Percentiles rank a stretch among this genome's conserved stretches.
phyloP scores from a whole-genome alignment of 2,113 vertebrate genomes.

The Ailuropoda melanoleuca region DNA sequence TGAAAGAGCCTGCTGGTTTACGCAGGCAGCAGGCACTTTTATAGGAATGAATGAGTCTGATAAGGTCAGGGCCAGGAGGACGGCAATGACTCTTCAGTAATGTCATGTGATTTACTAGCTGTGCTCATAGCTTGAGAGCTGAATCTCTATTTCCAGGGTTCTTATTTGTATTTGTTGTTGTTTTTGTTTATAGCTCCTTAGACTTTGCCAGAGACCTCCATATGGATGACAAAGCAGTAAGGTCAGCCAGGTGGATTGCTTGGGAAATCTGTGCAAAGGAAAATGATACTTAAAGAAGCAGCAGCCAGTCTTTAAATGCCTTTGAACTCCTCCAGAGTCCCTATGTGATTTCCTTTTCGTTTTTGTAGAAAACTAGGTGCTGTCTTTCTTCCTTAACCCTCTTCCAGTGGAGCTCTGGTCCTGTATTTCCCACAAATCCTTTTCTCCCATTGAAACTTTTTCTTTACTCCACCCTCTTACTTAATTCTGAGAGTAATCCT shows the following conservation, averaged over 20 bases:
- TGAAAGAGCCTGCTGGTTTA: not conserved
- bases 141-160: not conserved
- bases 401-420: not conserved
- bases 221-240: not conserved
- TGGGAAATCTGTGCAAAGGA: not conserved
- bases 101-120: not conserved
- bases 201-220: conserved; percentile 27
- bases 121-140: not conserved
- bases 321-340: not conserved
- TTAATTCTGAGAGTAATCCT: not conserved
- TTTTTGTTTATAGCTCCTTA: not conserved
- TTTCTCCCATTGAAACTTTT: not conserved
- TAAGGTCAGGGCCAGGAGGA: not conserved
- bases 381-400: conserved; percentile 14
- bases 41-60: not conserved
- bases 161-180: not conserved
- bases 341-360: not conserved
- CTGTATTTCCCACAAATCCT: not conserved
- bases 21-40: accelerated
- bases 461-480: not conserved
- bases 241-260: not conserved
- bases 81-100: not conserved
- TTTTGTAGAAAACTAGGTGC: not conserved
- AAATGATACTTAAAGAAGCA: not conserved
- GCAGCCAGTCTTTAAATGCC: not conserved